These are phyloP conservation scores for Luscinia luscinia DNA, from an alignment of 2,797 vertebrate species.

Conservation along the genomic window DNA sequence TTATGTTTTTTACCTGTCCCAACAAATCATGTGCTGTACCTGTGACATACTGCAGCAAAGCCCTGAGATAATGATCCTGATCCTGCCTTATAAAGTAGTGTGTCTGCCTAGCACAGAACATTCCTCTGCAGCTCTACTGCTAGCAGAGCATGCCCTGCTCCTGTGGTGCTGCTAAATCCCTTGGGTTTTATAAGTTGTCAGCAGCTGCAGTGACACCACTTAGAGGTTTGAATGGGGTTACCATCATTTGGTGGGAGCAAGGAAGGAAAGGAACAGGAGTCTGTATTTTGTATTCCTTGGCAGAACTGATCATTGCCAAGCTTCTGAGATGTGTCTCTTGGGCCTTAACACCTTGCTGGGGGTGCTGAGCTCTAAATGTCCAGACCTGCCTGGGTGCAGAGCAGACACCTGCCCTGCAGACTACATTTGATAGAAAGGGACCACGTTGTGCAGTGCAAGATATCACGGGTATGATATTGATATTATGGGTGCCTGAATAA, in stretches of 20 bases:
- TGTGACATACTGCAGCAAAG: background rate
- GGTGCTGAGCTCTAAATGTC: background rate
- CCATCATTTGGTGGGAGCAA: background rate
- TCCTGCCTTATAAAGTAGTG: background rate
- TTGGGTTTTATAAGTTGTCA: background rate
- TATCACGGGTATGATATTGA: background rate
- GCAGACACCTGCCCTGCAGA: background rate
- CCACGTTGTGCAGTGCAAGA: background rate
- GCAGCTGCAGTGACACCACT: background rate
- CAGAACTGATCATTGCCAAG: background rate
- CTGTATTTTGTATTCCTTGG: background rate
- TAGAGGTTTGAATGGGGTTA: background rate
- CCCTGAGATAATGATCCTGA: background rate
- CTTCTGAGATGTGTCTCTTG: background rate
- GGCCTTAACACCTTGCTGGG: background rate
- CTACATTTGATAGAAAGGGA: background rate
- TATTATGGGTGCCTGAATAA: background rate
- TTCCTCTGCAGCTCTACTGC: background rate
- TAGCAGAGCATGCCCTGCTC: background rate
- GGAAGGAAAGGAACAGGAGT: background rate
- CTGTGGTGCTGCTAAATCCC: background rate
- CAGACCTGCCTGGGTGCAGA: background rate
- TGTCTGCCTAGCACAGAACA: background rate
- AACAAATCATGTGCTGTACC: background rate
- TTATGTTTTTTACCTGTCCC: background rate